phyloP scores from a whole-genome alignment of 1,140 invertebrate species.

The Bombus picipes region DNA sequence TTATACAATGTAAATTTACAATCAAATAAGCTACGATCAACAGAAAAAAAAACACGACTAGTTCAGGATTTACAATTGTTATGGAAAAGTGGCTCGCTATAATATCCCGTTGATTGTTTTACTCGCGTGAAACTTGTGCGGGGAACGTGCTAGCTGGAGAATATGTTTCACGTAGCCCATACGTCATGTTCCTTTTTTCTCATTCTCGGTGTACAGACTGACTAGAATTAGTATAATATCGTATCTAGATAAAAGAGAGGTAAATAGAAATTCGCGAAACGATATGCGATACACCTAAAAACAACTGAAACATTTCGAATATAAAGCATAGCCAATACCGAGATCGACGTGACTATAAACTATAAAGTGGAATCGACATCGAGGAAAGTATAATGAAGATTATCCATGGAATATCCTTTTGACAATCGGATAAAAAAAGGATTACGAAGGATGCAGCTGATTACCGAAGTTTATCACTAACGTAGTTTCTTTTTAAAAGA shows the following conservation, averaged over 20 bases:
- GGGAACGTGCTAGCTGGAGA: background rate
- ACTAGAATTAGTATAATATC: background rate
- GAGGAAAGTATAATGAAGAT: background rate
- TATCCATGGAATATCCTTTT: background rate
- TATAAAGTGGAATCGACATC: background rate
- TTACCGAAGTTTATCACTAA: background rate
- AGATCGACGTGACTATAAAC: too few species aligned
- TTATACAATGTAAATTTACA: slow-evolving; percentile 3
- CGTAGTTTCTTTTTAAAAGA: background rate
- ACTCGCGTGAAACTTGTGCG: background rate
- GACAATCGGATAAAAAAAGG: background rate
- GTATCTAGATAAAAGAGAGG: background rate
- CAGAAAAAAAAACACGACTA: background rate
- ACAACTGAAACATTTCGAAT: too few species aligned
- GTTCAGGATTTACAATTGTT: background rate
- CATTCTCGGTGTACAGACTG: background rate
- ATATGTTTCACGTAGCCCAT: background rate
- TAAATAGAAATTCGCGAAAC: background rate
- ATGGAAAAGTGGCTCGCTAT: slow-evolving; percentile 37
- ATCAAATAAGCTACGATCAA: background rate
- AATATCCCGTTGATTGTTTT: background rate
- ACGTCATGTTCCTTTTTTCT: background rate
- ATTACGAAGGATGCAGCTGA: background rate
- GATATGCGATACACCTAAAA: background rate
- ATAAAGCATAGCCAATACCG: too few species aligned